These are phyloP conservation scores for Oasisia sp. DNA, from an alignment of 2,888 invertebrate genomes.

Conservation along the genomic window DNA sequence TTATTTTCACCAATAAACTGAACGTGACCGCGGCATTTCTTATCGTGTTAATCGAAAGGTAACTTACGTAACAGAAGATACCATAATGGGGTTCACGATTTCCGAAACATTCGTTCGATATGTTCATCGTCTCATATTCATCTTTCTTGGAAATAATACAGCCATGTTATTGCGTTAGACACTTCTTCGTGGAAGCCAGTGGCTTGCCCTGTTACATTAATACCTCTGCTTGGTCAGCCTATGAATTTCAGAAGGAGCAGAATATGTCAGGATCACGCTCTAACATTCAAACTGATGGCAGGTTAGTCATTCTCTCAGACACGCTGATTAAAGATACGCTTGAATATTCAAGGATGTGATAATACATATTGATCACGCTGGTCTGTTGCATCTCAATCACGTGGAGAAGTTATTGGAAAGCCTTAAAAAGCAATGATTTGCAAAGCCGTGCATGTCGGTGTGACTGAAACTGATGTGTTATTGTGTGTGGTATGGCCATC, in stretches of 20 bases:
- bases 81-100: background rate
- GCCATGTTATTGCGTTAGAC: too few species aligned
- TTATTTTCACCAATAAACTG: background rate
- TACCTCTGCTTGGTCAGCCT: background rate
- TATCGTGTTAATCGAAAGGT: background rate
- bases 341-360: too few species aligned
- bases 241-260: background rate
- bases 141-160: background rate
- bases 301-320: background rate
- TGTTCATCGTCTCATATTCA: background rate
- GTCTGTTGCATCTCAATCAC: background rate
- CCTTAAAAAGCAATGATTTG: background rate
- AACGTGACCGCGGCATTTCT: background rate
- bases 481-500: background rate
- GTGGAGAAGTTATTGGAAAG: background rate
- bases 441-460: background rate
- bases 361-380: background rate
- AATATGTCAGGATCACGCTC: too few species aligned
- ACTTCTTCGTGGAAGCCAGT: background rate
- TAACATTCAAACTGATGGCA: background rate
- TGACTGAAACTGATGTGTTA: background rate
- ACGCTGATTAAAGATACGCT: background rate
- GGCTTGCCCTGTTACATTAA: background rate
- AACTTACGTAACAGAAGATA: background rate
- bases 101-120: background rate